phyloP scores from a whole-genome alignment of 2,888 invertebrate genomes.

The Julus scanicus region DNA sequence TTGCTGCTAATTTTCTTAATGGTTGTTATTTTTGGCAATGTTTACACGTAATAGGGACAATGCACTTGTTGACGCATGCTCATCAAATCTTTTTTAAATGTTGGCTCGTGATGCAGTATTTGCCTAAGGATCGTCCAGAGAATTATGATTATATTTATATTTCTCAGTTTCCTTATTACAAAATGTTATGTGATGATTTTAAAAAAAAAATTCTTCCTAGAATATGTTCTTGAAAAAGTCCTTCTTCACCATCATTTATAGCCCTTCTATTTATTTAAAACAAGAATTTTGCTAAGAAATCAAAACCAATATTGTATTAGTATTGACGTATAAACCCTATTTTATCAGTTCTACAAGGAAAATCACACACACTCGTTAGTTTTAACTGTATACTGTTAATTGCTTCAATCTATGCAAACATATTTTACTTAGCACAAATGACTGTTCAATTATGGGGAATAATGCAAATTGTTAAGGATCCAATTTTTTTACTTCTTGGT shows the following conservation, averaged over 20 bases:
- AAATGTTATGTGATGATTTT: background rate
- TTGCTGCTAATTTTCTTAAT: background rate
- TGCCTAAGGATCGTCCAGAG: background rate
- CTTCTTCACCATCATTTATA: background rate
- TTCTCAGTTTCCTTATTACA: background rate
- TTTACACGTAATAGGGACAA: background rate
- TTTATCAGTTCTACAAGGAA: background rate
- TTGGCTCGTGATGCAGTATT: background rate
- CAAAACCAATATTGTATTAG: constrained; percentile 21
- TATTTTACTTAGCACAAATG: background rate
- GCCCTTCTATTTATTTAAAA: background rate
- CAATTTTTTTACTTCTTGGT: background rate
- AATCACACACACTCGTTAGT: constrained; percentile 1
- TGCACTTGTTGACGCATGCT: constrained; percentile 22
- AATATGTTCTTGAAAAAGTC: background rate
- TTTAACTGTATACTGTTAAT: background rate
- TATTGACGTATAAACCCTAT: background rate
- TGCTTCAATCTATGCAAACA: background rate
- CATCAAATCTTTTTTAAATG: background rate
- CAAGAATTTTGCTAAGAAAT: constrained; percentile 6
- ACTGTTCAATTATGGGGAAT: background rate
- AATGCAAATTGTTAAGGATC: background rate
- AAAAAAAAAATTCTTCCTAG: background rate
- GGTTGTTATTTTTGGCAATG: background rate
- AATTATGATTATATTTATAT: background rate